A percentile compares a stretch with the other conserved stretches of the same genome.
phyloP scores from a whole-genome alignment of 2,888 invertebrate species.

The Dolomedes plantarius region DNA sequence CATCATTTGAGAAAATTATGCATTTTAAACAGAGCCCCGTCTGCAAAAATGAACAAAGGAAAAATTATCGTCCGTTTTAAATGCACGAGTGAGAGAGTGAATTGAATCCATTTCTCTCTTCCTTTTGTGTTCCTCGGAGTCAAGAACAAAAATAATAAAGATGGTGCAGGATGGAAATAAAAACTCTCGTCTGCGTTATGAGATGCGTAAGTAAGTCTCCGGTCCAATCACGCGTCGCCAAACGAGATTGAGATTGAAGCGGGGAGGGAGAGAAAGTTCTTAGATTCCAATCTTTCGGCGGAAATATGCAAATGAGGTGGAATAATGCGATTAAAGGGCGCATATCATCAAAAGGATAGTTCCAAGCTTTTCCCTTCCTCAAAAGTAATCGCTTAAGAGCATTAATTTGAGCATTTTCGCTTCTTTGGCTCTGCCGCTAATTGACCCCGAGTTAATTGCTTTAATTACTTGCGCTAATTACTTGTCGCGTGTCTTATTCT shows the following conservation, averaged over 20 bases:
- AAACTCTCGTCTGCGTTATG: slow-evolving; percentile 58
- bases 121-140: slow-evolving; percentile 28
- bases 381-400: slow-evolving; percentile 62
- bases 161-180: not conserved
- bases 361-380: slow-evolving; percentile 25
- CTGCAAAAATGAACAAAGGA: not conserved
- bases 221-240: slow-evolving; percentile 65
- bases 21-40: slow-evolving; percentile 6
- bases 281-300: slow-evolving; percentile 67
- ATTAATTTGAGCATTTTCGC: slow-evolving; percentile 66
- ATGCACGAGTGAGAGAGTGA: slow-evolving; percentile 22
- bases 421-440: slow-evolving; percentile 60
- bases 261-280: slow-evolving; percentile 39
- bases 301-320: slow-evolving; percentile 69
- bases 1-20: slow-evolving; percentile 9
- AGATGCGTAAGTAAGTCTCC: slow-evolving; percentile 68
- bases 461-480: slow-evolving; percentile 70
- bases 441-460: slow-evolving; percentile 69
- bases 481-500: slow-evolving; percentile 31
- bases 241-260: slow-evolving; percentile 68
- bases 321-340: slow-evolving; percentile 68
- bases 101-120: slow-evolving; percentile 50
- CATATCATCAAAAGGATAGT: slow-evolving; percentile 64
- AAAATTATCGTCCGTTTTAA: slow-evolving; percentile 17
- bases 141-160: slow-evolving; percentile 32